These are phyloP conservation scores for Prietella phreatophila DNA, from an alignment of 2,113 vertebrate genomes.

Conservation along the genomic window DNA sequence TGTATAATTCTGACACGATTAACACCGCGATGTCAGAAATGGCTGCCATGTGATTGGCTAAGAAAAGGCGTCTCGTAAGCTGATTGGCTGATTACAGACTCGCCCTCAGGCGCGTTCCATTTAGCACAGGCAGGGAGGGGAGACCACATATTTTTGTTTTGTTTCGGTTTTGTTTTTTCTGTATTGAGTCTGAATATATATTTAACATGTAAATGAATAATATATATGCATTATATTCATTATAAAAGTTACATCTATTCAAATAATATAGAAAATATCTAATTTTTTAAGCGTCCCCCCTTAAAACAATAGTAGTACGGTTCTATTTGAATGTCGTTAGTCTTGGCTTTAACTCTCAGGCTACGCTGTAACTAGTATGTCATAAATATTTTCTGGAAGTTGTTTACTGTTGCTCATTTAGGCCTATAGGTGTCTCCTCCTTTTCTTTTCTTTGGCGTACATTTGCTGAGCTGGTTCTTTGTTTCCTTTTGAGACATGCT, in stretches of 20 bases:
- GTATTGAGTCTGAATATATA: neutral
- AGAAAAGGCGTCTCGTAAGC: slow-evolving; percentile 4
- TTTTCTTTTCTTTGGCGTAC: neutral
- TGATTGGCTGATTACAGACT: slow-evolving; percentile 60
- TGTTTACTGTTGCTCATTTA: neutral
- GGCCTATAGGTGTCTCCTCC: neutral
- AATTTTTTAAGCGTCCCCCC: neutral
- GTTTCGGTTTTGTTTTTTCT: neutral
- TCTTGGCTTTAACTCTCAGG: neutral
- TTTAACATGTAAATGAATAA: neutral
- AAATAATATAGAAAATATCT: neutral
- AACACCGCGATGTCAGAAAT: neutral
- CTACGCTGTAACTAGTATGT: neutral
- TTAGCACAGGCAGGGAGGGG: neutral
- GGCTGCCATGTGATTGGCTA: slow-evolving; percentile 59
- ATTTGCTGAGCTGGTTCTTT: neutral
- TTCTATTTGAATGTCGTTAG: neutral
- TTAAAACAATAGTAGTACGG: neutral
- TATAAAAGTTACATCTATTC: too few relatives aligned
- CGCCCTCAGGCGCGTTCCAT: slow-evolving; percentile 61
- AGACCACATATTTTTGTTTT: neutral
- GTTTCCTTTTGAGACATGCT: slow-evolving; percentile 54
- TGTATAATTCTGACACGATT: neutral
- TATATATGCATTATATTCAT: too few relatives aligned
- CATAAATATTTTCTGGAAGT: neutral